These are phyloP conservation scores for Pavo muticus DNA, from an alignment of 2,113 vertebrate genomes.

Conservation along the genomic window DNA sequence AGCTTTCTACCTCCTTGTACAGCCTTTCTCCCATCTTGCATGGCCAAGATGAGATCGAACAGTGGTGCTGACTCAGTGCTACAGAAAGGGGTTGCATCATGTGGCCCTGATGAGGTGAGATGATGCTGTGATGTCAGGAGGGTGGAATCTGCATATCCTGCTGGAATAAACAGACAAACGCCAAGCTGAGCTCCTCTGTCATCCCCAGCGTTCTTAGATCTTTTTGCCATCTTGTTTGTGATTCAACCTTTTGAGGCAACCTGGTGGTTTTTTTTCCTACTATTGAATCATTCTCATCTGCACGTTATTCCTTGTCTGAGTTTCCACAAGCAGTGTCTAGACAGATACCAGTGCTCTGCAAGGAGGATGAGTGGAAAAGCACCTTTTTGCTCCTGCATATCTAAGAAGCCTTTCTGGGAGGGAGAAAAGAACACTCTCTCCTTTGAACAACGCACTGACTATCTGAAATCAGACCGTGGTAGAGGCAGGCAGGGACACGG, in stretches of 20 bases:
- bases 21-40: not conserved
- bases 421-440: not conserved
- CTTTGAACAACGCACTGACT: not conserved
- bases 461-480: not conserved
- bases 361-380: not conserved
- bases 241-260: slow-evolving; percentile 30
- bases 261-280: not conserved
- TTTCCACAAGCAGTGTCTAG: not conserved
- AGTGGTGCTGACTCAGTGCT: not conserved
- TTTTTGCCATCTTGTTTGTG: not conserved
- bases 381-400: not conserved
- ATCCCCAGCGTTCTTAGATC: not conserved
- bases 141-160: slow-evolving; percentile 27
- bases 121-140: slow-evolving; percentile 27
- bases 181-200: not conserved
- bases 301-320: not conserved
- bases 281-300: slow-evolving; percentile 16
- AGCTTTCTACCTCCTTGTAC: not conserved
- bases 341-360: not conserved
- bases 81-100: not conserved
- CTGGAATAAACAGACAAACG: not conserved
- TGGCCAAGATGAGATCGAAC: not conserved
- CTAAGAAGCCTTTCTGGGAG: not conserved
- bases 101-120: not conserved
- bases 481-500: not conserved